Conservation (phyloP, 37 sponge, comb jelly and placozoan species). For the Bolinopsis microptera region DNA sequence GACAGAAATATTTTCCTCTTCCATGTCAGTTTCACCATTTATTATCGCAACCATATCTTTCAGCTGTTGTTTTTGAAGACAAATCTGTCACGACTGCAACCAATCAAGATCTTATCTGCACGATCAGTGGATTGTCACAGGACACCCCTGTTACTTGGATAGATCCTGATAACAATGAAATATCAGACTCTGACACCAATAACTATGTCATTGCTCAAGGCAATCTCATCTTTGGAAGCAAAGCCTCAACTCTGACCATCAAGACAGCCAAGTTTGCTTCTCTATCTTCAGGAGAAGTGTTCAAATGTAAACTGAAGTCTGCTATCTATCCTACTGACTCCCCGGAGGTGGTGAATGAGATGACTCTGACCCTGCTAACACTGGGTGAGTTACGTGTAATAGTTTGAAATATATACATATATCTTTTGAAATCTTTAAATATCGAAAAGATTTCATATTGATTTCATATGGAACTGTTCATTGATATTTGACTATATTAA, state of each 20-base stretch:
- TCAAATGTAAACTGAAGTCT: neutral
- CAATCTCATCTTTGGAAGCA: neutral
- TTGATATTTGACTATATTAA: neutral
- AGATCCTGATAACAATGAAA: neutral
- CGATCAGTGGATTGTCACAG: neutral
- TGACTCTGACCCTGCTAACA: neutral
- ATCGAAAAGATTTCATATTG: too few relatives aligned
- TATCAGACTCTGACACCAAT: neutral
- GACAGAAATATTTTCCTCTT: too few relatives aligned
- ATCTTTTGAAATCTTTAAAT: too few relatives aligned
- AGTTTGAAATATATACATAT: neutral
- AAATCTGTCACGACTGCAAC: neutral
- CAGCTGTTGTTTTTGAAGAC: neutral
- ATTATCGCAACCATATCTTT: neutral
- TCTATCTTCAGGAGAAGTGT: neutral
- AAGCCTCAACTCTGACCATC: neutral
- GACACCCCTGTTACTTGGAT: neutral
- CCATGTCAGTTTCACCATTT: too few relatives aligned
- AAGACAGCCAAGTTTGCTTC: neutral
- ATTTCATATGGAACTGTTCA: neutral
- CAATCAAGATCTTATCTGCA: neutral
- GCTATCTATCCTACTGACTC: neutral
- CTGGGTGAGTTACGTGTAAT: neutral
- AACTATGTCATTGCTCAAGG: conserved; percentile 23
- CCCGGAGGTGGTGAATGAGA: neutral